These are phyloP conservation scores for Bellardia bayeri DNA, from an alignment of 2,888 invertebrate genomes.

Conservation along the genomic window DNA sequence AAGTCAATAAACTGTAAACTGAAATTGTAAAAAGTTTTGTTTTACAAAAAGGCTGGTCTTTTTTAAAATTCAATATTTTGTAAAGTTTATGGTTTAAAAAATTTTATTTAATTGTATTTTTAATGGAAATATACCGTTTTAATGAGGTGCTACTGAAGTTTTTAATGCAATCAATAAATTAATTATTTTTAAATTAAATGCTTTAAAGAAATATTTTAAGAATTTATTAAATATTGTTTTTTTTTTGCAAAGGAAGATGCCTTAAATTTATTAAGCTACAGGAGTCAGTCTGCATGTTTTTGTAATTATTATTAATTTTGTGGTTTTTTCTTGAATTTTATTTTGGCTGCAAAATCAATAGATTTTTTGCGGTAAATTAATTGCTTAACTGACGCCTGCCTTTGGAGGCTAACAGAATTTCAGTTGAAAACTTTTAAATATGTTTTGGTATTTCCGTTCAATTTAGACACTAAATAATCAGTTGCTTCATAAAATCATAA, in stretches of 20 bases:
- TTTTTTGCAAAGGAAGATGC: slow-evolving; percentile 44
- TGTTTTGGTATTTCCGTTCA: background rate
- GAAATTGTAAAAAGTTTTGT: background rate
- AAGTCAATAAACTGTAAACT: background rate
- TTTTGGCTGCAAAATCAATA: background rate
- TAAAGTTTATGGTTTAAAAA: slow-evolving; percentile 53
- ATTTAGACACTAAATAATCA: too few relatives aligned
- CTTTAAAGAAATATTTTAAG: slow-evolving; percentile 37
- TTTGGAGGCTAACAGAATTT: background rate
- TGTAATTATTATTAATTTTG: background rate
- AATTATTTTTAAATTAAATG: slow-evolving; percentile 55
- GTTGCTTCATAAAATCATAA: background rate
- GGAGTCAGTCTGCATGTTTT: slow-evolving; percentile 17
- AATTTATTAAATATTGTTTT: slow-evolving; percentile 1
- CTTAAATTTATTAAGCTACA: slow-evolving; percentile 42
- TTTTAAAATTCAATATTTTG: slow-evolving; percentile 44
- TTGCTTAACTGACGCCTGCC: background rate
- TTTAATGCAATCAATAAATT: slow-evolving; percentile 59
- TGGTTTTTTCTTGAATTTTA: background rate
- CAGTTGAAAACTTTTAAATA: background rate
- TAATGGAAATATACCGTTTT: slow-evolving; percentile 68
- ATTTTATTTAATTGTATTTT: slow-evolving; percentile 59
- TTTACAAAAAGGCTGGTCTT: slow-evolving; percentile 59
- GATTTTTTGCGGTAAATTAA: background rate
- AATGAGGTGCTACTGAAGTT: slow-evolving; percentile 69